phyloP scores from a whole-genome alignment of 2,888 invertebrate species.

The Euplexia lucipara region DNA sequence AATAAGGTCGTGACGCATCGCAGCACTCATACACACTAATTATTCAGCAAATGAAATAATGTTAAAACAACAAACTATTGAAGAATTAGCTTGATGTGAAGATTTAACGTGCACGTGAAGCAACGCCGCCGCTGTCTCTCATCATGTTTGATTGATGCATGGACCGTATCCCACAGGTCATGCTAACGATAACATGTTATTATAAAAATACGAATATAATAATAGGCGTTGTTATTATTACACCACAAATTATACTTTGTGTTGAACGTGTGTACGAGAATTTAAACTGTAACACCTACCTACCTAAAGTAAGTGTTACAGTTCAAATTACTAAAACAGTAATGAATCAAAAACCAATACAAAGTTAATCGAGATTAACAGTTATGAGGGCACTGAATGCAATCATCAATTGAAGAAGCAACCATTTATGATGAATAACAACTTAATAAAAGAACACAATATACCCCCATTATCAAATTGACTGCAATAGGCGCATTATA shows the following conservation, averaged over 20 bases:
- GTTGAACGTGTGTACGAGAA: conserved; percentile 11
- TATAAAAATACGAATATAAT: conserved; percentile 68
- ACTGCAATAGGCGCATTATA: conserved; percentile 44
- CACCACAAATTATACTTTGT: conserved; percentile 48
- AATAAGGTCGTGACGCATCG: conserved; percentile 85
- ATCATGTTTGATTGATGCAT: conserved; percentile 78
- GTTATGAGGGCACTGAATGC: conserved; percentile 41
- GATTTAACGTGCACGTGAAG: conserved; percentile 44
- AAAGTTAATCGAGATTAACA: conserved; percentile 35
- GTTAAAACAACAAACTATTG: conserved; percentile 50
- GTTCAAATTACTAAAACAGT: conserved; percentile 20
- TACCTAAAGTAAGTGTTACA: conserved; percentile 6
- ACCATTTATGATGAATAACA: conserved; percentile 51
- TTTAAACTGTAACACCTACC: no score
- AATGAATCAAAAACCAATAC: conserved; percentile 26
- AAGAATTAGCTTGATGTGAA: conserved; percentile 43
- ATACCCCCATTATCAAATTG: conserved; percentile 62
- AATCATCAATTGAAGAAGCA: conserved; percentile 38
- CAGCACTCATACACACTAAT: conserved; percentile 71
- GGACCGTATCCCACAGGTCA: conserved; percentile 72
- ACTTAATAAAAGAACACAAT: conserved; percentile 59
- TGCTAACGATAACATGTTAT: conserved; percentile 72
- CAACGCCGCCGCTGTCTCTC: conserved; percentile 51
- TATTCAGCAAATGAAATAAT: conserved; percentile 68
- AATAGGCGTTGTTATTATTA: conserved; percentile 50